Evolutionary conservation across 1,140 invertebrate species (phyloP).

Genomic region (Zaprionus camerounensis): DNA sequence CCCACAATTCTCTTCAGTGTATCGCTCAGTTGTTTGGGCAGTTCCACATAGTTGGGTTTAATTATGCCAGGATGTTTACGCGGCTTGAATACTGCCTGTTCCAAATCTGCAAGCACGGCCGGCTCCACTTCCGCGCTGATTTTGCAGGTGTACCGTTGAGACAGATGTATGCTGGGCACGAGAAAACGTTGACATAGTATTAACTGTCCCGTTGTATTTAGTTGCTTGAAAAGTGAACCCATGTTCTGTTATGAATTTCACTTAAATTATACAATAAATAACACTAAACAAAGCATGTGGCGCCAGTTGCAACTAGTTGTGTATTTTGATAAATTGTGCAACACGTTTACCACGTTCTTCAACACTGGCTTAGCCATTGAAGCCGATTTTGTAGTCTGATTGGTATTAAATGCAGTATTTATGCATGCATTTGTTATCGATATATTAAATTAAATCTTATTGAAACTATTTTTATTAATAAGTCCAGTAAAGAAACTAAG

Average conservation of each 20-base stretch:
- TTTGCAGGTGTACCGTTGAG: slow-evolving; percentile 77
- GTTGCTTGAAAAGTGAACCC: slow-evolving; percentile 17
- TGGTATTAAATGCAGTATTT: neutral
- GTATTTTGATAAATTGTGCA: slow-evolving; percentile 26
- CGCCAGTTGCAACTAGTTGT: slow-evolving; percentile 19
- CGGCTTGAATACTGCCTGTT: slow-evolving; percentile 87
- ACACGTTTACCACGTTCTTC: slow-evolving; percentile 8
- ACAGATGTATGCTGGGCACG: slow-evolving; percentile 30
- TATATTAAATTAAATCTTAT: neutral
- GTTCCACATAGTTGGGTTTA: slow-evolving; percentile 84
- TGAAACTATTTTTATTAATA: neutral
- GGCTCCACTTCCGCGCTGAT: slow-evolving; percentile 85
- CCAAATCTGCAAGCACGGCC: slow-evolving; percentile 85
- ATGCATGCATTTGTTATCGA: neutral
- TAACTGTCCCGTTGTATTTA: slow-evolving; percentile 25
- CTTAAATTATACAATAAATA: slow-evolving; percentile 15
- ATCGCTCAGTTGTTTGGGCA: slow-evolving; percentile 87
- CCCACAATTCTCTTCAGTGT: slow-evolving; percentile 86
- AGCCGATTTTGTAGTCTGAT: neutral
- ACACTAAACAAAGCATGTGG: slow-evolving; percentile 37
- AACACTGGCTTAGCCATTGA: slow-evolving; percentile 13
- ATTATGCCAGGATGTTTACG: slow-evolving; percentile 88
- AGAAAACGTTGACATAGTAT: slow-evolving; percentile 38
- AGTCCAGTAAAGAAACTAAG: too few species aligned
- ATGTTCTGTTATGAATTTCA: slow-evolving; percentile 38